phyloP scores from a whole-genome alignment of 2,888 invertebrate species.

The Megalurothrips usitatus region DNA sequence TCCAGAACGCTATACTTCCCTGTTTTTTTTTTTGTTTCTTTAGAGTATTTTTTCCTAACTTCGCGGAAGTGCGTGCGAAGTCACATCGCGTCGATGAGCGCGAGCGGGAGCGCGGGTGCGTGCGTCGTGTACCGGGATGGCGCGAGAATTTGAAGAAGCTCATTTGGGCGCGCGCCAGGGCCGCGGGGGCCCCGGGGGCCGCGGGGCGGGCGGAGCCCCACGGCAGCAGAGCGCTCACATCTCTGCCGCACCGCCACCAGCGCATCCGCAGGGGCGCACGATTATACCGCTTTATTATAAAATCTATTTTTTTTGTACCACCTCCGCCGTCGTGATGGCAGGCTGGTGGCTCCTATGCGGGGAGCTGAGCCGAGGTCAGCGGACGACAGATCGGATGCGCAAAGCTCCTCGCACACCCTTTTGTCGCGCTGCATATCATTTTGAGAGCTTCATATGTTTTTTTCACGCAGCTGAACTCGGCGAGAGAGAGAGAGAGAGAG shows the following conservation, averaged over 20 bases:
- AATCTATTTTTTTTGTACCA: no score
- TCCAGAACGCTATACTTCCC: not conserved
- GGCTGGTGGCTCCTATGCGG: no score
- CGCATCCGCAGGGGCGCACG: not conserved
- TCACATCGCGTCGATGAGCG: not conserved
- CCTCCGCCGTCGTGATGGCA: no score
- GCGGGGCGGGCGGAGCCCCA: not conserved
- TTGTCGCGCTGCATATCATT: no score
- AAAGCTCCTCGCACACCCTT: no score
- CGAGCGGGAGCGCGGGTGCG: not conserved
- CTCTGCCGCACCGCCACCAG: not conserved
- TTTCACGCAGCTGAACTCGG: no score
- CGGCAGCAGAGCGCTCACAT: not conserved
- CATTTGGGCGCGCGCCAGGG: not conserved
- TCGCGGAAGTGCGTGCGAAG: not conserved
- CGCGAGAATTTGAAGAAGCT: not conserved
- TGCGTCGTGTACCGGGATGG: not conserved
- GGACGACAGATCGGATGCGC: no score
- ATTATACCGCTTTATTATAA: no score
- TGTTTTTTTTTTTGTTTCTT: not conserved
- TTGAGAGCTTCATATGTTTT: no score
- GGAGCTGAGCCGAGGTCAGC: no score
- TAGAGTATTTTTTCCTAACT: no score
- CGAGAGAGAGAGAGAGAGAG: no score
- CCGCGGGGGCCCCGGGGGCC: not conserved